Conservation (phyloP, 2,113 vertebrate genomes). For the Romanogobio albipinnatus region DNA sequence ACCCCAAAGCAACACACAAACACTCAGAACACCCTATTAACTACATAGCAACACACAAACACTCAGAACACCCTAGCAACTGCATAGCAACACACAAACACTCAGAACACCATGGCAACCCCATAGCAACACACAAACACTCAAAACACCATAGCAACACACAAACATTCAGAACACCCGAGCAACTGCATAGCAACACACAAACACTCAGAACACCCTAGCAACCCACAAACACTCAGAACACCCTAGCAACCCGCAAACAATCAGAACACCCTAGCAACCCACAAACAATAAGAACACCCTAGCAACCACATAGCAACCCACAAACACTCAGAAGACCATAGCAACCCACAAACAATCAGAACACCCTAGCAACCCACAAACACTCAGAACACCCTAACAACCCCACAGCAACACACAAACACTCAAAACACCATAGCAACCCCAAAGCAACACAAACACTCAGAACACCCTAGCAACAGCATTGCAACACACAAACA, state of each 20-base stretch:
- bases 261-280: background rate
- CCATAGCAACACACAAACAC: background rate
- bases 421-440: background rate
- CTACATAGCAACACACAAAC: background rate
- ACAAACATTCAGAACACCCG: too few species aligned
- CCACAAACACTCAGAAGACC: background rate
- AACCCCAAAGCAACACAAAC: background rate
- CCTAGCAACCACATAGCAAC: background rate
- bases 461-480: background rate
- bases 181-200: background rate
- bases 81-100: background rate
- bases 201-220: too few species aligned
- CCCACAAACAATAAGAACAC: too few species aligned
- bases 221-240: too few species aligned
- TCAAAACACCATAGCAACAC: background rate
- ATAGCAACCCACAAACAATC: too few species aligned
- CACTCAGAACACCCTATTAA: too few species aligned
- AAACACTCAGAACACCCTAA: background rate
- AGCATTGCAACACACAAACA: background rate
- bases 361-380: background rate
- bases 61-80: background rate
- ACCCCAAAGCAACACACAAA: background rate
- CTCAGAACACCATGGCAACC: too few species aligned
- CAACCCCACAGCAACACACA: background rate
- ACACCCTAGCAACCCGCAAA: background rate